Evolutionary conservation across 2,888 invertebrate genomes (phyloP).

Genomic region (Argyra leucocephala): DNA sequence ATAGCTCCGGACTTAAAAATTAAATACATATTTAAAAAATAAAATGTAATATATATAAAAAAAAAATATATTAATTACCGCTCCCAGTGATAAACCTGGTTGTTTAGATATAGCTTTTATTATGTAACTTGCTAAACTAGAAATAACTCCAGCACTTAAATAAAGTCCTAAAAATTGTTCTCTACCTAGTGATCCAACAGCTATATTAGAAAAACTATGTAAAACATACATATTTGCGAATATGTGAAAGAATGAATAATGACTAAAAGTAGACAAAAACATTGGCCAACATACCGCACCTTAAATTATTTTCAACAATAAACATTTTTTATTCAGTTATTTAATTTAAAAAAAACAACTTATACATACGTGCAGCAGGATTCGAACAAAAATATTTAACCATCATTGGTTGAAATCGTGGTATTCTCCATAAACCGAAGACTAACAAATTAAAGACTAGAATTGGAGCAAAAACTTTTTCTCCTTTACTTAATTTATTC

Average conservation of each 20-base stretch:
- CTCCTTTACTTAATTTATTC: conserved; percentile 60
- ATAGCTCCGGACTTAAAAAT: conserved; percentile 83
- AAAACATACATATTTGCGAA: conserved; percentile 94
- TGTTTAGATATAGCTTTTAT: conserved; percentile 63
- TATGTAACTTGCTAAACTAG: conserved; percentile 74
- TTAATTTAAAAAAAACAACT: no score
- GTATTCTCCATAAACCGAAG: conserved; percentile 73
- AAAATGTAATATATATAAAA: conserved; percentile 8
- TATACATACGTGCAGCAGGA: conserved; percentile 61
- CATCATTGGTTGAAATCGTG: conserved; percentile 62
- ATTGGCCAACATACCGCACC: conserved; percentile 74
- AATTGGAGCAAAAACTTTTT: conserved; percentile 71
- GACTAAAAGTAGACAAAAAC: conserved; percentile 91
- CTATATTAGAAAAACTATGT: conserved; percentile 60
- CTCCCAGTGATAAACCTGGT: conserved; percentile 78
- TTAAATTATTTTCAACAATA: conserved; percentile 37
- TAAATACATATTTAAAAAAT: background rate
- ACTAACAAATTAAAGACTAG: conserved; percentile 68
- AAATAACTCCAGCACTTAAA: conserved; percentile 75
- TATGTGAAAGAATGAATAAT: conserved; percentile 76
- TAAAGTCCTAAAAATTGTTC: conserved; percentile 90
- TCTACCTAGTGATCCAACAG: conserved; percentile 66
- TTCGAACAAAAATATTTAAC: conserved; percentile 75
- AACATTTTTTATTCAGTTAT: background rate
- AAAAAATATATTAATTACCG: conserved; percentile 53